Evolutionary conservation across 1,140 invertebrate species (phyloP).

Genomic region (Eriosoma lanigerum): DNA sequence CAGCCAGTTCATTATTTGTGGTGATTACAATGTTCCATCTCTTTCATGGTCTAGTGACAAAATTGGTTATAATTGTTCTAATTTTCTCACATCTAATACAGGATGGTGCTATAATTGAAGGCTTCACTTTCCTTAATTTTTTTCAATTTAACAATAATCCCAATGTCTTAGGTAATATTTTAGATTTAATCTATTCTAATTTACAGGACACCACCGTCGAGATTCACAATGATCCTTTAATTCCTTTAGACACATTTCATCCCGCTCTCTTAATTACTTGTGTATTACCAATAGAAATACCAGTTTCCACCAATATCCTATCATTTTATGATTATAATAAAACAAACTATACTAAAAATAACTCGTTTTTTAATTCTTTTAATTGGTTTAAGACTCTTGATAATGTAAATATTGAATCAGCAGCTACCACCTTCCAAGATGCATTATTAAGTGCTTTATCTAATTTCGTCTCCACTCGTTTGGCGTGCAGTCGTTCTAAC

Average conservation of each 20-base stretch:
- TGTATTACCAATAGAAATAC: not conserved
- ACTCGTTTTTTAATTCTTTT: constrained; percentile 11
- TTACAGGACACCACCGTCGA: not conserved
- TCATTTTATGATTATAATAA: not conserved
- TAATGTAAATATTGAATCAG: not conserved
- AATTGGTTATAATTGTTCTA: not conserved
- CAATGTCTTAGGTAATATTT: not conserved
- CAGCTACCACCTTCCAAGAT: not conserved
- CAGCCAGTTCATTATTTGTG: not conserved
- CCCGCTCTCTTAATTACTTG: not conserved
- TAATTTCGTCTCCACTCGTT: not conserved
- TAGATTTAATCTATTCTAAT: not conserved
- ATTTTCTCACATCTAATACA: not conserved
- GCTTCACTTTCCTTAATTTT: not conserved
- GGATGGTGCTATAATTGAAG: not conserved
- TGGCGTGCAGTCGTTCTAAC: not conserved
- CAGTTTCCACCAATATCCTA: not conserved
- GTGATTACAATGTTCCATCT: not conserved
- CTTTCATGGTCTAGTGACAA: not conserved
- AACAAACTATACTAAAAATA: not conserved
- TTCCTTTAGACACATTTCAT: not conserved
- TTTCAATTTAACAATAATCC: not conserved
- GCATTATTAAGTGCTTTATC: not conserved
- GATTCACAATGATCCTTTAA: not conserved
- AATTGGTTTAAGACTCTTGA: constrained; percentile 13